Evolutionary conservation across 2,888 invertebrate species (phyloP).

Genomic region (Drymonia ruficornis): DNA sequence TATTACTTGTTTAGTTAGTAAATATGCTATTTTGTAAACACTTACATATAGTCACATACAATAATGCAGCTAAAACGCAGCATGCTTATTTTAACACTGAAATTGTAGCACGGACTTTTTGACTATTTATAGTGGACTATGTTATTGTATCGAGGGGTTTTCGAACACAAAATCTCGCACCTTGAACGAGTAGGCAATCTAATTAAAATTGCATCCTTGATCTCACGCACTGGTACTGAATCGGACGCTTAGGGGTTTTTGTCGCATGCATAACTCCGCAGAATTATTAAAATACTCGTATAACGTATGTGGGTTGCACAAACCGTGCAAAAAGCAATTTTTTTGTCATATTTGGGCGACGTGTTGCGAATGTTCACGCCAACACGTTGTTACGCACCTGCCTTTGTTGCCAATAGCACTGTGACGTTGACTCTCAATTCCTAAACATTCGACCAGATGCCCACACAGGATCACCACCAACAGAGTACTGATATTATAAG

Average conservation of each 20-base stretch:
- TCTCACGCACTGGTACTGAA: neutral
- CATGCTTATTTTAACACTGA: no score
- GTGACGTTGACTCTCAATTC: no score
- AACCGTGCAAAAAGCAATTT: neutral
- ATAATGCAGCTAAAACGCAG: neutral
- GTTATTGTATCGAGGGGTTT: no score
- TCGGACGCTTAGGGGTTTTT: neutral
- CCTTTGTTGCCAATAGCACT: neutral
- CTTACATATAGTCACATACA: neutral
- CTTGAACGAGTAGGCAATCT: no score
- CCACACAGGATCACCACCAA: no score
- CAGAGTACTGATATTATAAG: no score
- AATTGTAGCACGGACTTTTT: no score
- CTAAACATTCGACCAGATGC: no score
- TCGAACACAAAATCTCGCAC: no score
- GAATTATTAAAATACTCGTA: neutral
- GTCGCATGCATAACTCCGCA: neutral
- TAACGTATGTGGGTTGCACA: slow-evolving; percentile 1
- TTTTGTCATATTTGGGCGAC: neutral
- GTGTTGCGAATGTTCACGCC: neutral
- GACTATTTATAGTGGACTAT: no score
- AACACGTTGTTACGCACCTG: neutral
- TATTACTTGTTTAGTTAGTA: neutral
- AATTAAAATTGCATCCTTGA: neutral
- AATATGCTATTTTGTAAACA: neutral